Base-by-base conservation (phyloP, 1,140 invertebrate genomes). In the Bactericera cockerelli region DNA sequence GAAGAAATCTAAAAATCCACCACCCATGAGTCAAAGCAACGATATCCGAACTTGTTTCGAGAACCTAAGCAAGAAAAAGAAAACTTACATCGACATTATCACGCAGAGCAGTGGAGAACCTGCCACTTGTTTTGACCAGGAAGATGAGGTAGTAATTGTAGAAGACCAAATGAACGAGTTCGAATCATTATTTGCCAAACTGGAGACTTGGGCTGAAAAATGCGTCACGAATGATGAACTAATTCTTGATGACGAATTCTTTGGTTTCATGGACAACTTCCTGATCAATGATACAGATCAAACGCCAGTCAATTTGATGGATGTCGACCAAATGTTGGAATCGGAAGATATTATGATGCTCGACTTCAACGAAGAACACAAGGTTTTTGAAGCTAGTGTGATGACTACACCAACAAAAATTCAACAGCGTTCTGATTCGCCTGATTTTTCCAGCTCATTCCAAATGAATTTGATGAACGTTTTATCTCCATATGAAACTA, bases 1-100 rank as follows among this genome's bases (percentile, higher is more conserved):
- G 21, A 64, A 59, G 22, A 56, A 57, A 31, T 61, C 56, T 55
- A 63, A 16, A 55, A 64, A 64, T 26, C n/a, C 6, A 19, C n/a
- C n/a, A 4, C 6, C 19, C 3, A 49, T 49, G 42, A 49, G 3
- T 4, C n/a, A 49, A 49, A 6, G 8, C 6, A 49, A 49, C 22
- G 42, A 49, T 22, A 49, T 49, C 19, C 6, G 42, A 49, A 49
- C 42, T 10, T 49, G 42, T 16, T 49, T 49, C 22, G 58, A 62
- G 24, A 59, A 59, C 21, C 21, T 26, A 10, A 26, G 2, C 55
- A 62, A 63, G 42, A 62, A 59, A 59, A 63, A 56, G 24, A 63
- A 60, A 53, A 39, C 31, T 24, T 64, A 61, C 31, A 60, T 64
- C 42, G 58, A 60, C 38, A 6, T 53, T 1, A 59, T 55, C 28